Evolutionary conservation across 2,888 invertebrate genomes (phyloP), one percentile per base, ranked within the genome.

Genomic region (Drosophila fulvimacula): DNA sequence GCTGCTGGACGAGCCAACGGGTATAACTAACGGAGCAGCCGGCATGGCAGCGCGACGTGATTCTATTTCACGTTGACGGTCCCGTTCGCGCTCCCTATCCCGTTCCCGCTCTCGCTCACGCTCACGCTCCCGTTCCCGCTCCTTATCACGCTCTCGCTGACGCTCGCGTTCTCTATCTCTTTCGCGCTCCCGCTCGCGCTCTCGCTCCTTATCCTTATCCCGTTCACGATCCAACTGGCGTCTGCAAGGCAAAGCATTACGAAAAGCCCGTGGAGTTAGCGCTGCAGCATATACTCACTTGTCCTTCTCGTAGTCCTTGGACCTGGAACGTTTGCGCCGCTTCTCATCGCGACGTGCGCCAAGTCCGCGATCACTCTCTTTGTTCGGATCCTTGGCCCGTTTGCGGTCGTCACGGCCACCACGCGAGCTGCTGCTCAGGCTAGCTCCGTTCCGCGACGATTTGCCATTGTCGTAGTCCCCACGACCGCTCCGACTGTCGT

Each of bases 51-150:
- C 61, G 1, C 81, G 68, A 0, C 82, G 81, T 15, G 64, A 44
- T 11, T 90, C 88, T 7, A 80, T 32, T 15, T 95, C 95, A 41
- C 95, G 91, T 17, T 95, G 95, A 69, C 95, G 93, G 24, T 24
- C 27, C 27, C 27, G 27, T 6, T 27, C 27, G 1, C 27, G 27
- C 27, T 81, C 76, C 6, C 13, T 42, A 13, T 88, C 83, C 1
- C 95, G 93, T 48, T 90, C 88, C 10, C 94, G 93, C 49, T 82
- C 77, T 10, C 74, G 24, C 2, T 95, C 95, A 38, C 95, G 91
- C n/a, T 95, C 95, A 69, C 95, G 93, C 52, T 88, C 83, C 3
- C 95, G 93, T 48, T 90, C 88, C 7, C 94, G 93, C 49, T 82
- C 77, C 5, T 76, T 46, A n/a, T 46, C 46, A 1, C 95, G 93